Base-by-base conservation (phyloP, 1,140 invertebrate genomes). In the Parapsyche elsis region DNA sequence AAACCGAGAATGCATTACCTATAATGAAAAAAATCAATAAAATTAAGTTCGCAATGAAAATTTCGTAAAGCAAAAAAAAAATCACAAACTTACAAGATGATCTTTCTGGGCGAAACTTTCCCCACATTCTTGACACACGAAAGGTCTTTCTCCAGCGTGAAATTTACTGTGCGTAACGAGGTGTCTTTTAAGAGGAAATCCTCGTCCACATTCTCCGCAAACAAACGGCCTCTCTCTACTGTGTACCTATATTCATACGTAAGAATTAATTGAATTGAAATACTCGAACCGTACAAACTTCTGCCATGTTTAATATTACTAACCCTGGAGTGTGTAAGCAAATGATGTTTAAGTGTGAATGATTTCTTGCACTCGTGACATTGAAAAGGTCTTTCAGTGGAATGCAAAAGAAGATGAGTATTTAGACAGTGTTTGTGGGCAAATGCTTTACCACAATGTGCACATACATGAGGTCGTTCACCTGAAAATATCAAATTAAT, bases 91-190 rank as follows among this genome's bases (percentile, higher is more conserved):
- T 85, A 92, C 92, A 61, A 94, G 87, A 84, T 94, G 92, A 86
- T 94, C 94, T 87, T 95, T 94, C 84, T 94, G 93, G 5, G 94
- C 94, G 87, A 97, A 97, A 53, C 94, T 95, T 86, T 97, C 96
- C 16, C 94, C 95, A 87, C 96, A 97, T 80, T 95, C 92, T 84
- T 93, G 92, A 87, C 96, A 97, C 46, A 95, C 93, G 86, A 92
- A 97, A 5, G 96, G 95, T 81, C 95, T 89, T 85, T 96, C 94
- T 14, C 95, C 95, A 73, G 94, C 96, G 88, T 97, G 96, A 86
- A 94, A 95, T 88, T 95, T 95, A 87, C 92, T 93, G 87, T 96
- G 95, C 57, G 94, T 95, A 12, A 95, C 94, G n/a, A 96, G 88
- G 84, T 95, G 94, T 77, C 94, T 90, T 86, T 95, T 95, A 19